A percentile compares a stretch with the other conserved stretches of the same genome.
Conservation (phyloP, 2,888 invertebrate species). For the Cheilosia vernalis region DNA sequence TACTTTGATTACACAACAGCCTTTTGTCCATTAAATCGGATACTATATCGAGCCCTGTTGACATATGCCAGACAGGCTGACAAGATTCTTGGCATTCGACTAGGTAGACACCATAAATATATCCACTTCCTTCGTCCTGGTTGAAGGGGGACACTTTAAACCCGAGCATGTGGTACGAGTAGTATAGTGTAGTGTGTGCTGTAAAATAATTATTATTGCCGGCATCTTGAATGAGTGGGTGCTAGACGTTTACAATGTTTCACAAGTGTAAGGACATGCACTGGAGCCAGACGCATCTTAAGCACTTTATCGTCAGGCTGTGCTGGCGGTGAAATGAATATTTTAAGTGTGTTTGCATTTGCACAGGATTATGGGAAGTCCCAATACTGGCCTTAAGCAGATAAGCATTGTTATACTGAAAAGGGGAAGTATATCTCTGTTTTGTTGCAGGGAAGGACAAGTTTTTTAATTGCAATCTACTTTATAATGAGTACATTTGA, state of each 20-base stretch:
- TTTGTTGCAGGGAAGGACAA: background rate
- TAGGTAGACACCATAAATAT: constrained; percentile 5
- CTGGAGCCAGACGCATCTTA: constrained; percentile 24
- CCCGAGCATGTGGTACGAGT: background rate
- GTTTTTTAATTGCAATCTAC: too few species aligned
- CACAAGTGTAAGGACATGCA: constrained; percentile 49
- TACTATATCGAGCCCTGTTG: constrained; percentile 45
- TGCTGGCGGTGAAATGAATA: constrained; percentile 4
- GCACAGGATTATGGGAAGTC: background rate
- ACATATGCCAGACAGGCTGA: constrained; percentile 55
- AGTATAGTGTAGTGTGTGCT: constrained; percentile 13
- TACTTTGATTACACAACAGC: constrained; percentile 45
- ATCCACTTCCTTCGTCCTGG: constrained; percentile 20
- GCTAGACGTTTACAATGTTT: constrained; percentile 39
- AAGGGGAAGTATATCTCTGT: background rate
- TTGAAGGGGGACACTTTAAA: constrained; percentile 17
- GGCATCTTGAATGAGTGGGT: constrained; percentile 44
- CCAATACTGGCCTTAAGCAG: background rate
- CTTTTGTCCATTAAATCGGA: constrained; percentile 62
- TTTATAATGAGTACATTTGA: too few species aligned
- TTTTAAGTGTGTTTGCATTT: background rate
- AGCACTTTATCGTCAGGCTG: constrained; percentile 28
- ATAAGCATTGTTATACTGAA: background rate
- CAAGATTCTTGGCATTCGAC: constrained; percentile 27
- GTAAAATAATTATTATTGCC: constrained; percentile 66